These are phyloP conservation scores for Pseudomugil gertrudae DNA, from an alignment of 2,797 vertebrate genomes.

Conservation along the genomic window DNA sequence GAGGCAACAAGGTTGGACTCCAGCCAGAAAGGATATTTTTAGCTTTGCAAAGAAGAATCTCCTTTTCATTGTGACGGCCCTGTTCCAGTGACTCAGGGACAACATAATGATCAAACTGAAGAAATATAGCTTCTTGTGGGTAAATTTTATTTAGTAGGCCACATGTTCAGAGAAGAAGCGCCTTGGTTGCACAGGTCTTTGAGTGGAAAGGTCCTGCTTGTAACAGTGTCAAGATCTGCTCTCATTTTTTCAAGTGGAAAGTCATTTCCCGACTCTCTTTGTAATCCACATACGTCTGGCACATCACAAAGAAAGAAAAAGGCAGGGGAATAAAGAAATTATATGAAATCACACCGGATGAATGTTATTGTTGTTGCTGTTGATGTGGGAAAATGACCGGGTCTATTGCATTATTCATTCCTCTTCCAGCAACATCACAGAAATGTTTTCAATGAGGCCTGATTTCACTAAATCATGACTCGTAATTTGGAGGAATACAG, in stretches of 20 bases:
- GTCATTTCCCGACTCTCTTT: slow-evolving; percentile 76
- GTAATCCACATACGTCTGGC: slow-evolving; percentile 74
- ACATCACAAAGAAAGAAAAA: slow-evolving; percentile 70
- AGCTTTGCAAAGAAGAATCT: slow-evolving; percentile 45
- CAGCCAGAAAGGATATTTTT: slow-evolving; percentile 70
- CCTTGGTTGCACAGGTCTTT: slow-evolving; percentile 55
- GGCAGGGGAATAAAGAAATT: slow-evolving; percentile 75
- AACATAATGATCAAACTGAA: slow-evolving; percentile 41
- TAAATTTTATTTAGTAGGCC: slow-evolving; percentile 54
- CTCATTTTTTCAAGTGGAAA: slow-evolving; percentile 70
- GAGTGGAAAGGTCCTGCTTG: slow-evolving; percentile 69
- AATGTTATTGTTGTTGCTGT: slow-evolving; percentile 76
- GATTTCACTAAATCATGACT: slow-evolving; percentile 51
- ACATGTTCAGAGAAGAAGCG: slow-evolving; percentile 36
- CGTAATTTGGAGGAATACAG: slow-evolving; percentile 45
- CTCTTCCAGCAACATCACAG: slow-evolving; percentile 56
- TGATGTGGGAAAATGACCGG: slow-evolving; percentile 71
- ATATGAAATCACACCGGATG: slow-evolving; percentile 76
- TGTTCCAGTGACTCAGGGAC: slow-evolving; percentile 40
- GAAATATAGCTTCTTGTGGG: slow-evolving; percentile 49
- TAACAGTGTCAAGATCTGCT: slow-evolving; percentile 74
- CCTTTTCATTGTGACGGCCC: slow-evolving; percentile 36
- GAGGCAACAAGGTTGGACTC: slow-evolving; percentile 61
- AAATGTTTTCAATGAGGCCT: slow-evolving; percentile 47
- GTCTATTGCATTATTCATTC: slow-evolving; percentile 60